Conservation (phyloP, 2,113 vertebrate genomes). For the Vicugna pacos region DNA sequence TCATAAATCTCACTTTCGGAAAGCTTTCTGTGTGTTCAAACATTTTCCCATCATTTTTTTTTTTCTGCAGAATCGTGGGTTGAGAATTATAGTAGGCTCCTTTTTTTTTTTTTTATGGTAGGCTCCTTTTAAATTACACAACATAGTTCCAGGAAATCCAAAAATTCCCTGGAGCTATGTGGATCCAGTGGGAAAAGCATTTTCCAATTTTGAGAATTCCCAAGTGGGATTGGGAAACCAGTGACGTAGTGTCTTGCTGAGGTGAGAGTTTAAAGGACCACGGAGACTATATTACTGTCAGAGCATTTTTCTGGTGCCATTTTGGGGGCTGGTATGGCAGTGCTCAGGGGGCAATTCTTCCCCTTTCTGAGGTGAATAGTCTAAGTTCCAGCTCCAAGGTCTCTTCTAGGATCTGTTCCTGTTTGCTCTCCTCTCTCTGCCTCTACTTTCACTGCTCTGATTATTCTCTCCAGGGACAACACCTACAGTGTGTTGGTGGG, state of each 20-base stretch:
- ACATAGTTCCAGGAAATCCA: slow-evolving; percentile 55
- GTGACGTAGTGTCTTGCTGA: not conserved
- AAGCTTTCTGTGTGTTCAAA: not conserved
- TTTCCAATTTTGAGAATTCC: not conserved
- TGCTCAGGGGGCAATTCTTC: not conserved
- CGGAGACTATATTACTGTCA: not conserved
- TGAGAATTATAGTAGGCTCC: slow-evolving; percentile 35
- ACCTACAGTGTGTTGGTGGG: not conserved
- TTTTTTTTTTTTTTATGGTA: not conserved
- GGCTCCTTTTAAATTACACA: slow-evolving; percentile 31
- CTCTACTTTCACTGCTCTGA: not conserved
- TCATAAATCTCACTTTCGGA: slow-evolving; percentile 34
- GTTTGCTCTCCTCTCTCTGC: not conserved
- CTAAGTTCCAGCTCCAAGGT: not conserved
- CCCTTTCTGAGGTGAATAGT: not conserved
- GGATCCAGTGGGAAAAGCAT: not conserved
- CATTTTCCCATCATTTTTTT: not conserved
- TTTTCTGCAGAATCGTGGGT: not conserved
- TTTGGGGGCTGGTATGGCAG: not conserved
- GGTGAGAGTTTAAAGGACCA: not conserved
- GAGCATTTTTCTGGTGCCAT: not conserved
- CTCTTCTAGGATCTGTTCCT: not conserved
- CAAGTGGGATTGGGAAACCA: not conserved
- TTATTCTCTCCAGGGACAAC: not conserved
- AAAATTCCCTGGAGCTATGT: slow-evolving; percentile 27